Evolutionary conservation across 2,888 invertebrate species (phyloP).

Genomic region (Amphipyra tragopoginis): DNA sequence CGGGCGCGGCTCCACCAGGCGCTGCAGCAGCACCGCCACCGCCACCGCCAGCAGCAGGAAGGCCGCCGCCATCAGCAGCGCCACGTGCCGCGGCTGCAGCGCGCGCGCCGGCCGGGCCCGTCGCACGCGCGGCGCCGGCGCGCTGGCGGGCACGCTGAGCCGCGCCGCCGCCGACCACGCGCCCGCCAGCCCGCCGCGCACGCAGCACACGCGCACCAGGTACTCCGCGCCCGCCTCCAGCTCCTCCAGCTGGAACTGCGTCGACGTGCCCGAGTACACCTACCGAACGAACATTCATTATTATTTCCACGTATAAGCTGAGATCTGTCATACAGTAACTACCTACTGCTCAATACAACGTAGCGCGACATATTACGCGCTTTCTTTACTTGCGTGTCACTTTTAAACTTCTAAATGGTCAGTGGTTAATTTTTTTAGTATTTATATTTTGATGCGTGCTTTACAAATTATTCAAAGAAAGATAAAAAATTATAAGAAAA

Average conservation of each 20-base stretch:
- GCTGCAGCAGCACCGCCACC: slow-evolving; percentile 91
- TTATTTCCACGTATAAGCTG: too few relatives aligned
- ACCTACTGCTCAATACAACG: too few relatives aligned
- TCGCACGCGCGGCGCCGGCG: slow-evolving; percentile 90
- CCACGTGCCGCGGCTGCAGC: slow-evolving; percentile 86
- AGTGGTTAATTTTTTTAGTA: too few relatives aligned
- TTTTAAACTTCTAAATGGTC: too few relatives aligned
- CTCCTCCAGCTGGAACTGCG: slow-evolving; percentile 91
- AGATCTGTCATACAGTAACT: too few relatives aligned
- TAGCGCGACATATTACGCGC: too few relatives aligned
- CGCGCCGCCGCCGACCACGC: slow-evolving; percentile 92
- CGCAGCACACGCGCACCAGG: slow-evolving; percentile 93
- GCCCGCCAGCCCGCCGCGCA: slow-evolving; percentile 92
- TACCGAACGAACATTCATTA: slow-evolving; percentile 64
- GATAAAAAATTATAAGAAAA: too few relatives aligned
- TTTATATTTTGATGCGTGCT: too few relatives aligned
- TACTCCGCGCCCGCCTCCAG: slow-evolving; percentile 94
- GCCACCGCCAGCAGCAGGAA: slow-evolving; percentile 91
- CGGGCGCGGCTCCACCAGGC: slow-evolving; percentile 85
- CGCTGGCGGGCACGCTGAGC: slow-evolving; percentile 76
- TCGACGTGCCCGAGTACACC: slow-evolving; percentile 92
- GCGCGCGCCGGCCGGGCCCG: slow-evolving; percentile 89
- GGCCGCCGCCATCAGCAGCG: slow-evolving; percentile 90
- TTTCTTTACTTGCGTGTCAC: too few relatives aligned
- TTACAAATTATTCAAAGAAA: too few relatives aligned